Conservation (phyloP, 2,113 vertebrate genomes). For the Leuciscus idus region DNA sequence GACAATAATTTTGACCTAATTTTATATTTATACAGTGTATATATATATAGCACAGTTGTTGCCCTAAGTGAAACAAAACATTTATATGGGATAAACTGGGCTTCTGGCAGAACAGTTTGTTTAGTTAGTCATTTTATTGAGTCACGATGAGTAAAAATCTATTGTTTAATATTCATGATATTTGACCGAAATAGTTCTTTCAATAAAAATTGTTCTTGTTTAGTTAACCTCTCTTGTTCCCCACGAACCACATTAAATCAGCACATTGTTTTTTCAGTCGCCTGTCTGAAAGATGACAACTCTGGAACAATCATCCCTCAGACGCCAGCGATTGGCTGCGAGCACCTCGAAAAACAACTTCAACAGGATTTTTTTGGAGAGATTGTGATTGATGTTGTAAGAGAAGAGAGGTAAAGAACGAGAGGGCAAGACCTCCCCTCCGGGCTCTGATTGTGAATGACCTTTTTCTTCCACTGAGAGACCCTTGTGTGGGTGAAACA, state of each 20-base stretch:
- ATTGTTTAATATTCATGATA: background rate
- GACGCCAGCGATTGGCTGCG: constrained; percentile 55
- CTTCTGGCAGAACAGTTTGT: background rate
- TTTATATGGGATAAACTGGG: background rate
- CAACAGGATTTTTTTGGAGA: constrained; percentile 62
- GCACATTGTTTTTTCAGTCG: constrained; percentile 16
- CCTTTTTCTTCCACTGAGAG: constrained; percentile 75
- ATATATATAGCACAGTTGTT: background rate
- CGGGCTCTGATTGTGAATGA: constrained; percentile 74
- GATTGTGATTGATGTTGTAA: constrained; percentile 66
- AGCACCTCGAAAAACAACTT: constrained; percentile 53
- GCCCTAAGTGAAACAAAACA: too few relatives aligned
- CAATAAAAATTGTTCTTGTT: background rate
- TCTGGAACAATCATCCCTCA: constrained; percentile 47
- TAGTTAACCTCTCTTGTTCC: background rate
- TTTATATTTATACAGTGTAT: background rate
- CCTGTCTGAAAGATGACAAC: constrained; percentile 45
- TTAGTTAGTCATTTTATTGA: background rate
- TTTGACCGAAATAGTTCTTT: background rate
- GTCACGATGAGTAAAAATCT: background rate
- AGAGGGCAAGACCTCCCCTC: constrained; percentile 63
- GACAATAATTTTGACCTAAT: background rate
- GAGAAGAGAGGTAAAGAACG: constrained; percentile 52
- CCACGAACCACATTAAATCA: constrained; percentile 38
- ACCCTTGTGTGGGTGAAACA: constrained; percentile 69